Conservation (phyloP, 2,113 vertebrate genomes). For the Rallus limicola region DNA sequence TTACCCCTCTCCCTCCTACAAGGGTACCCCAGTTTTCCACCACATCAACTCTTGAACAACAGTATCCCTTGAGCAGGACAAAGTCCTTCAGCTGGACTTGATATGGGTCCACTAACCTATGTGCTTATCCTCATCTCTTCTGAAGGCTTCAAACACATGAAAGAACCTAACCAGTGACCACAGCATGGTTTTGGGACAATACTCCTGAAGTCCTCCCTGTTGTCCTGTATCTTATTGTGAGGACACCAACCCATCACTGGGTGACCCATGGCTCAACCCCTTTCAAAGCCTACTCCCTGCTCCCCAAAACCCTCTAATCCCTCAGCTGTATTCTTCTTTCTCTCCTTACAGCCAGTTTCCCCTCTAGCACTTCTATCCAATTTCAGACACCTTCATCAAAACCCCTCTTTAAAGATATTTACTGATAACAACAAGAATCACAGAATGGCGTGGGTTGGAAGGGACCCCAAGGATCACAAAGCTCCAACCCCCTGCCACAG, state of each 20-base stretch:
- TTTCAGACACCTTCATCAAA: not conserved
- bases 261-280: not conserved
- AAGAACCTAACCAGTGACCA: not conserved
- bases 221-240: not conserved
- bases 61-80: not conserved
- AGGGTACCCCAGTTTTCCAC: not conserved
- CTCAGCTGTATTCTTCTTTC: not conserved
- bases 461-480: too few relatives aligned
- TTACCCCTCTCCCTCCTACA: not conserved
- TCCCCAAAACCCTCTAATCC: not conserved
- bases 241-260: not conserved
- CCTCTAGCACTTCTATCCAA: not conserved
- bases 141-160: not conserved
- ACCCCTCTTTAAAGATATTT: not conserved
- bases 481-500: too few relatives aligned
- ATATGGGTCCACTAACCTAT: not conserved
- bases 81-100: not conserved
- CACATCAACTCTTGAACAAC: not conserved
- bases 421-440: rapidly evolving
- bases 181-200: not conserved
- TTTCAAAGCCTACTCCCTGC: not conserved
- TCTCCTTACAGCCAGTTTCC: not conserved
- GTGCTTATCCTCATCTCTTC: not conserved
- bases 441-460: too few relatives aligned
- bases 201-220: not conserved